Conservation (phyloP, 2,888 invertebrate species). For the Oscheius sp. region DNA sequence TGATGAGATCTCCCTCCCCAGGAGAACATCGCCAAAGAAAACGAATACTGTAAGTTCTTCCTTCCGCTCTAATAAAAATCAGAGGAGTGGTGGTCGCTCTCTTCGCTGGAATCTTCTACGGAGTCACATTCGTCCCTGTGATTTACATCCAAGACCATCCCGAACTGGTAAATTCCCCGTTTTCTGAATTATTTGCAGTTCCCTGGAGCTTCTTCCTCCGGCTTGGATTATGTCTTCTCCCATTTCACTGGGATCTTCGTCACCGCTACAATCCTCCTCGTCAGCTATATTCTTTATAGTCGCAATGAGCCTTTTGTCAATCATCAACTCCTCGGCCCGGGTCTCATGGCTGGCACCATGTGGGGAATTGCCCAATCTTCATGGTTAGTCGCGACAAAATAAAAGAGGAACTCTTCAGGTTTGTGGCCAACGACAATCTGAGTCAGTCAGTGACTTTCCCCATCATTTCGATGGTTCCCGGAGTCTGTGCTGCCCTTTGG, state of each 20-base stretch:
- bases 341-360: slow-evolving; percentile 72
- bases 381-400: slow-evolving; percentile 69
- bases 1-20: not conserved
- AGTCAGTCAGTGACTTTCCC: slow-evolving; percentile 72
- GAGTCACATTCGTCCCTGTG: slow-evolving; percentile 73
- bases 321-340: slow-evolving; percentile 57
- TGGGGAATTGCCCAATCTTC: slow-evolving; percentile 73
- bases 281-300: slow-evolving; percentile 42
- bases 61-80: slow-evolving; percentile 22
- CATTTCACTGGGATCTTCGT: slow-evolving; percentile 72
- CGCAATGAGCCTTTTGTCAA: slow-evolving; percentile 71
- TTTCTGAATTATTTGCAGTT: too few species aligned
- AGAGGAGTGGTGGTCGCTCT: slow-evolving; percentile 71
- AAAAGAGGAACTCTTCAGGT: slow-evolving; percentile 53
- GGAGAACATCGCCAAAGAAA: slow-evolving; percentile 25
- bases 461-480: slow-evolving; percentile 73
- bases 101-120: slow-evolving; percentile 72
- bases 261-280: slow-evolving; percentile 71
- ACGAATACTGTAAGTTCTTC: not conserved
- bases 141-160: slow-evolving; percentile 72
- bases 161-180: slow-evolving; percentile 41
- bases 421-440: slow-evolving; percentile 73
- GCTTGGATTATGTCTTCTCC: slow-evolving; percentile 72
- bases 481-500: slow-evolving; percentile 71
- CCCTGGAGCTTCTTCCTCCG: slow-evolving; percentile 55